phyloP scores from a whole-genome alignment of 2,888 invertebrate genomes.

The Rambutsinella grinnellia region DNA sequence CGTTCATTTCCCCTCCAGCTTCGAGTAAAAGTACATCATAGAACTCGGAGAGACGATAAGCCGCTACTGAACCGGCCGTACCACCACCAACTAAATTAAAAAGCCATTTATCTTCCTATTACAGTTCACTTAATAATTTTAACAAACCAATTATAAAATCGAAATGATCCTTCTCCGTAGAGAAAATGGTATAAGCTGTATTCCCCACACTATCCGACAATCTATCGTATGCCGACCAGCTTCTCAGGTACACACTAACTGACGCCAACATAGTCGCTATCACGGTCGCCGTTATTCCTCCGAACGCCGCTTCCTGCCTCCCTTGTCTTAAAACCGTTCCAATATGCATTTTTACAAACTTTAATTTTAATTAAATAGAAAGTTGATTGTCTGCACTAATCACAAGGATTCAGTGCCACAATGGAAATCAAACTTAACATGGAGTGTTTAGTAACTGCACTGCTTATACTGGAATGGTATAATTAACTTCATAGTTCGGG shows the following conservation, averaged over 20 bases:
- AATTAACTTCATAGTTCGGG: conserved; percentile 5
- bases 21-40: conserved; percentile 73
- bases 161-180: conserved; percentile 53
- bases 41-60: conserved; percentile 71
- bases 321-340: conserved; percentile 18
- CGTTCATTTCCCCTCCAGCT: conserved; percentile 72
- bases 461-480: conserved; percentile 13
- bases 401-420: conserved; percentile 35
- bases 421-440: conserved; percentile 1
- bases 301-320: conserved; percentile 15
- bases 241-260: conserved; percentile 34
- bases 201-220: conserved; percentile 45
- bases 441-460: conserved; percentile 15
- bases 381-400: conserved; percentile 34
- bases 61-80: conserved; percentile 73
- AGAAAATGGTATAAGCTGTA: conserved; percentile 37
- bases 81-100: conserved; percentile 70
- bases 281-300: conserved; percentile 35
- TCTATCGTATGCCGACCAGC: conserved; percentile 36
- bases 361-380: not conserved
- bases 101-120: not conserved
- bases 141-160: conserved; percentile 61
- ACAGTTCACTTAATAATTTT: not conserved
- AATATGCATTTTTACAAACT: conserved; percentile 17
- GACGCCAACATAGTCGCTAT: conserved; percentile 50